Evolutionary conservation across 1,140 invertebrate genomes (phyloP).

Genomic region (Ganaspis sp.): DNA sequence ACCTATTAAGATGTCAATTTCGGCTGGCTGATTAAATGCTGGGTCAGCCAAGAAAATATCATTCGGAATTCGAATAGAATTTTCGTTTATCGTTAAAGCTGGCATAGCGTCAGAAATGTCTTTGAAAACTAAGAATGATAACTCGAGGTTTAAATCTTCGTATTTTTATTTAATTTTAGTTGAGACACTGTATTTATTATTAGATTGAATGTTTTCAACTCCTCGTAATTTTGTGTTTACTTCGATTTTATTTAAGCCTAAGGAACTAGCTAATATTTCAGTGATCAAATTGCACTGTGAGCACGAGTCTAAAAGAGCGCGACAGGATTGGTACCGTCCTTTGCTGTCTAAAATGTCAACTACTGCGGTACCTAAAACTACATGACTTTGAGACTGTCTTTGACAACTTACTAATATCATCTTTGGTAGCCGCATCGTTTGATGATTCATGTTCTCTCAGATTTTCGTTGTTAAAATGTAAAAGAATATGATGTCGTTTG

Average conservation of each 20-base stretch:
- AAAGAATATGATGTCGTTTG: slow-evolving; percentile 49
- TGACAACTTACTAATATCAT: slow-evolving; percentile 36
- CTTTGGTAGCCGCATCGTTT: background rate
- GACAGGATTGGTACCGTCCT: slow-evolving; percentile 35
- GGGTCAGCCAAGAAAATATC: too few relatives aligned
- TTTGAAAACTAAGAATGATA: too few relatives aligned
- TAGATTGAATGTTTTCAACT: slow-evolving; percentile 38
- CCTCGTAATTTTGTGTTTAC: slow-evolving; percentile 38
- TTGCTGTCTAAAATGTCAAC: slow-evolving; percentile 40
- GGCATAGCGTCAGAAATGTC: too few relatives aligned
- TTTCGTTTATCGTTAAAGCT: too few relatives aligned
- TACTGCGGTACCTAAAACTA: slow-evolving; percentile 38
- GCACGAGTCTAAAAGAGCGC: slow-evolving; percentile 48
- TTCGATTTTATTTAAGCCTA: slow-evolving; percentile 35
- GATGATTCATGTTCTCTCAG: background rate
- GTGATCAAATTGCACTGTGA: slow-evolving; percentile 52
- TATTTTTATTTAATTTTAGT: slow-evolving; percentile 43
- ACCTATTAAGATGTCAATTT: background rate
- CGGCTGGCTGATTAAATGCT: too few relatives aligned
- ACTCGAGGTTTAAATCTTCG: background rate
- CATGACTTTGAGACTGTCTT: background rate
- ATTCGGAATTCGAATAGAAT: too few relatives aligned
- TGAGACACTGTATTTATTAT: slow-evolving; percentile 19
- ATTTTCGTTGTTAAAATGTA: slow-evolving; percentile 42
- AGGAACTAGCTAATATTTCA: slow-evolving; percentile 32